Percentiles rank a stretch among this genome's conserved stretches.
phyloP scores from a whole-genome alignment of 2,113 vertebrate species.

The Python bivittatus region DNA sequence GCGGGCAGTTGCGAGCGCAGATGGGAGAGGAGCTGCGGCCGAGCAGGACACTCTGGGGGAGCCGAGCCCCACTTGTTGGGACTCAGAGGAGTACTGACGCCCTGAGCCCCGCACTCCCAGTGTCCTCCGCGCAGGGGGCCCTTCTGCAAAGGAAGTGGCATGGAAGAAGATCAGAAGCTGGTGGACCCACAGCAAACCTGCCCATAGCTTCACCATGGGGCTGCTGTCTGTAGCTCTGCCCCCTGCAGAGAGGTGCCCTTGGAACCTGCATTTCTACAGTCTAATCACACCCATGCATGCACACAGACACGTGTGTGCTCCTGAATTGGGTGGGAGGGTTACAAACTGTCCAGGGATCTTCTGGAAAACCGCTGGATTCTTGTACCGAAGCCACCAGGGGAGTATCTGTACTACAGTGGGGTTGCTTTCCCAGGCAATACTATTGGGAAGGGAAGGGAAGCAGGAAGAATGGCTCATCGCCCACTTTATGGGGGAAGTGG shows the following conservation, averaged over 20 bases:
- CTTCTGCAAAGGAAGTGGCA: neutral
- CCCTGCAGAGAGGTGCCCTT: neutral
- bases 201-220: neutral
- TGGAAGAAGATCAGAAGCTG: neutral
- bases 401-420: neutral
- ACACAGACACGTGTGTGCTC: too few relatives aligned
- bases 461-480: neutral
- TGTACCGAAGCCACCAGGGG: neutral
- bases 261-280: neutral
- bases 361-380: neutral
- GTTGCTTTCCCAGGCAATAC: neutral
- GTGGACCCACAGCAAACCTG: neutral
- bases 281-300: neutral
- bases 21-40: neutral
- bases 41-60: neutral
- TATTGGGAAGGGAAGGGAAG: neutral
- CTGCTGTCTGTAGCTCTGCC: neutral
- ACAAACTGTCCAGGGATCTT: neutral
- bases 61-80: neutral
- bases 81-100: neutral
- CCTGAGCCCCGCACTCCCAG: neutral
- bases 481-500: neutral
- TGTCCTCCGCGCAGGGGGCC: neutral
- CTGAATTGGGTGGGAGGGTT: neutral
- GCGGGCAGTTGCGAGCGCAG: neutral